Conservation (phyloP, 1,140 invertebrate species). For the Ganaspis sp. region DNA sequence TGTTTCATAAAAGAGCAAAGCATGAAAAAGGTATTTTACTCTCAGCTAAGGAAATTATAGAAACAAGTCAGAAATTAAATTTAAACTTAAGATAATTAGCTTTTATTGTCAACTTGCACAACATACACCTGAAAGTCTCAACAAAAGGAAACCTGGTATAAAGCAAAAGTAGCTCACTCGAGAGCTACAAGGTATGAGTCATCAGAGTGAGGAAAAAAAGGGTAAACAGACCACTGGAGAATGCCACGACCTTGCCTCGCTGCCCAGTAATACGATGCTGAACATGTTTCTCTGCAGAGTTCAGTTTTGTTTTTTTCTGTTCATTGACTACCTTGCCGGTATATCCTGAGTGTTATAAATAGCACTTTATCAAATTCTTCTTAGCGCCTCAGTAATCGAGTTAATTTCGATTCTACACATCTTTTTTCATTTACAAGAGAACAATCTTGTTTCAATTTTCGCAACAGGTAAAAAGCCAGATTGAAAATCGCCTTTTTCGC, state of each 20-base stretch:
- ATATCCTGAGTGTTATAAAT: constrained; percentile 22
- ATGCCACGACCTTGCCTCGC: constrained; percentile 24
- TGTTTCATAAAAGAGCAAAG: neutral
- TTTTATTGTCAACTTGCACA: constrained; percentile 21
- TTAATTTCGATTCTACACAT: constrained; percentile 19
- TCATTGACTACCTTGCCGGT: constrained; percentile 19
- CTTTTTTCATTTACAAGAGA: neutral
- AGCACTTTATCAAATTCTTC: constrained; percentile 27
- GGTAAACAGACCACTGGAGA: constrained; percentile 20
- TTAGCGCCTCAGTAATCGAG: constrained; percentile 27
- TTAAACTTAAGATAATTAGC: neutral
- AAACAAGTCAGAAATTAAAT: neutral
- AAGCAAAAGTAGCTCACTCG: constrained; percentile 21
- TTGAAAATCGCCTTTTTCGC: neutral
- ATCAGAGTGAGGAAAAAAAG: constrained; percentile 17
- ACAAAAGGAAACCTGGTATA: constrained; percentile 8
- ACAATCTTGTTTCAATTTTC: constrained; percentile 29
- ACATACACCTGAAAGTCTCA: neutral
- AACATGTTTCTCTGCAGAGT: constrained; percentile 24
- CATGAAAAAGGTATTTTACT: neutral
- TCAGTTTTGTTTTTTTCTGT: constrained; percentile 29
- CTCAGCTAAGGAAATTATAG: neutral
- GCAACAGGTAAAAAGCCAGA: neutral
- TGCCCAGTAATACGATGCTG: constrained; percentile 24
- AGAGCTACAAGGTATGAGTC: constrained; percentile 6